Evolutionary conservation across 2,888 invertebrate species (phyloP).

Genomic region (Parelbella ahira): DNA sequence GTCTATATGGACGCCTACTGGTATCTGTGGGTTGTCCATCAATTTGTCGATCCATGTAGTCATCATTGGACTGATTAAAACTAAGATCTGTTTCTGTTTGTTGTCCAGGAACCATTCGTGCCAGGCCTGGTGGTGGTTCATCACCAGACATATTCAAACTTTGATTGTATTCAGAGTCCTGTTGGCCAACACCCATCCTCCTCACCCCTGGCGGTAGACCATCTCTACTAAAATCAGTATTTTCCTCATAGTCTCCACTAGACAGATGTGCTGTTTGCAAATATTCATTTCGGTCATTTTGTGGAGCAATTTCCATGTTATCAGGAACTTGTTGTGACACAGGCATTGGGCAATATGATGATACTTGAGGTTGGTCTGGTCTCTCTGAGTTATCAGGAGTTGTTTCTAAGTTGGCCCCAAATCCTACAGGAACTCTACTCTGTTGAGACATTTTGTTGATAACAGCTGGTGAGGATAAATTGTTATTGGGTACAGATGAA

Average conservation of each 20-base stretch:
- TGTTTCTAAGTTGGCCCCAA: conserved; percentile 83
- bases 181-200: conserved; percentile 84
- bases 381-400: conserved; percentile 85
- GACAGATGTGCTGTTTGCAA: conserved; percentile 88
- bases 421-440: conserved; percentile 54
- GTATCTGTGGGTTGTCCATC: conserved; percentile 65
- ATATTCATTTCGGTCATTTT: conserved; percentile 87
- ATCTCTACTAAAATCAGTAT: conserved; percentile 69
- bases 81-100: conserved; percentile 60
- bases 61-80: conserved; percentile 58
- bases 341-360: conserved; percentile 44
- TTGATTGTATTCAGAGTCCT: conserved; percentile 75
- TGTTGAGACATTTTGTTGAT: conserved; percentile 58
- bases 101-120: conserved; percentile 77
- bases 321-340: conserved; percentile 64
- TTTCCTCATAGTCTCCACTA: conserved; percentile 72
- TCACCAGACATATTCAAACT: conserved; percentile 55
- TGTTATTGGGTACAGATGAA: conserved; percentile 48
- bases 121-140: conserved; percentile 76
- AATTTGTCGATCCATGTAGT: conserved; percentile 66
- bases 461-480: conserved; percentile 56
- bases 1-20: conserved; percentile 57
- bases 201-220: conserved; percentile 83
- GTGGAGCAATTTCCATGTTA: conserved; percentile 83
- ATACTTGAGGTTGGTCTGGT: conserved; percentile 71